Base-by-base conservation (phyloP, 2,888 invertebrate genomes). In the Parnassius orleans region DNA sequence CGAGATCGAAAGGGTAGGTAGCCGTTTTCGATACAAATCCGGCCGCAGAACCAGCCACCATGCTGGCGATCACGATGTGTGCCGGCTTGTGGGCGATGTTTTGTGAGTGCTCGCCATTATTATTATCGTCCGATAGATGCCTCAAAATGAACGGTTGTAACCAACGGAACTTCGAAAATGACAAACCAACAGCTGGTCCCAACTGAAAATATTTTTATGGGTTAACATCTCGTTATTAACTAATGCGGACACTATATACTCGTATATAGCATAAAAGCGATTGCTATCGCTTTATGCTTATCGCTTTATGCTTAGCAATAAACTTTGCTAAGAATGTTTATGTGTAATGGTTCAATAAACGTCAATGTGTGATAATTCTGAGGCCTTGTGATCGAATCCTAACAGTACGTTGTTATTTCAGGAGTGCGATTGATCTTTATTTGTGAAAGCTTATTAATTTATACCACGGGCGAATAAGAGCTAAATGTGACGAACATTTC, bases 1-100 rank as follows among this genome's bases (percentile, higher is more conserved):
- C 93, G 69, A 98, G 89, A 82, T 98, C 98, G 47, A 98, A 93
- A 0, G 98, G 98, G 84, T 98, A 98, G 0, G 98, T 94, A 2
- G 93, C 71, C 0, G 94, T 93, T 87, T 98, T 98, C 0, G 97
- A 94, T 33, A 93, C 76, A 63, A 96, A 87, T 0, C 97, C 98
- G 0, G 97, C 93, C 0, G 93, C 68, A n/a, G 93, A 93, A 1
- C 96, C 96, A 66, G 95, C 94, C 0, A 93, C 2, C 0, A 79
- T 73, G 65, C 83, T 86, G 1, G 89, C 86, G 0, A 83, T 9
- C 89, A 87, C 63, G 0, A 90, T 53, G 24, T 79, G 65, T 48
- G 79, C 71, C 0, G 86, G 75, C 19, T 68, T 73, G 57, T 80
- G 72, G 0, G 61, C 60, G 44, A 75, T 77, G 9, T 61, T 71